Conservation (phyloP, 35 echinoderm and acorn worm genomes). For the Strongylocentrotus purpuratus region DNA sequence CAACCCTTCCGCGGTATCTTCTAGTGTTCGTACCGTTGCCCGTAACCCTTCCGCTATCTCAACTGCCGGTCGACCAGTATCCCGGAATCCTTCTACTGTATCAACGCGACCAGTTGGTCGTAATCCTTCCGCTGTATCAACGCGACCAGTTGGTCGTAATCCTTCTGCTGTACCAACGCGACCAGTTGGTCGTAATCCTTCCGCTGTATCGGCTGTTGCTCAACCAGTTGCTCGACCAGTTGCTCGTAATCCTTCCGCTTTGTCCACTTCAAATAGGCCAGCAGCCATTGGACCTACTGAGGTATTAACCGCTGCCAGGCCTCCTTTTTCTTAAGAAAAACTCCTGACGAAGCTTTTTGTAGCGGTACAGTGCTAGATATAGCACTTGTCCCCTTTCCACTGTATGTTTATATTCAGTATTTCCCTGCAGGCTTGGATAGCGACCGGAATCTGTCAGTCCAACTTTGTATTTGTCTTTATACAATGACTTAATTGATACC, state of each 20-base stretch:
- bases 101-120: not conserved
- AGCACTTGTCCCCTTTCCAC: too few species aligned
- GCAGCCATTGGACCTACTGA: not conserved
- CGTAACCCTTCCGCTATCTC: not conserved
- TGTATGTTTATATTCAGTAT: too few species aligned
- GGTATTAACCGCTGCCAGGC: not conserved
- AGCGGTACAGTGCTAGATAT: too few species aligned
- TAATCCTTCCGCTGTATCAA: not conserved
- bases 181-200: too few species aligned
- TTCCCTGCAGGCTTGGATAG: too few species aligned
- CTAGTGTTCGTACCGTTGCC: not conserved
- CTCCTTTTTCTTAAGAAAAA: not conserved
- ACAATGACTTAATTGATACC: too few species aligned
- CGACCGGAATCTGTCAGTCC: too few species aligned
- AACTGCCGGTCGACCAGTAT: not conserved
- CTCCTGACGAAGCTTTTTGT: too few species aligned
- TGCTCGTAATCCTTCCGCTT: not conserved
- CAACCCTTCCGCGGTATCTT: not conserved
- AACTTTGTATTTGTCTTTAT: too few species aligned
- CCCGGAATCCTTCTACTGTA: not conserved
- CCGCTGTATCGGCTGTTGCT: not conserved
- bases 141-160: not conserved
- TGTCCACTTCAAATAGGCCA: not conserved
- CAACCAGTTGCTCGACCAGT: too few species aligned
- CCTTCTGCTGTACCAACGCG: too few species aligned